These are phyloP conservation scores for Podocnemis expansa DNA, from an alignment of 2,113 vertebrate species.

Conservation along the genomic window DNA sequence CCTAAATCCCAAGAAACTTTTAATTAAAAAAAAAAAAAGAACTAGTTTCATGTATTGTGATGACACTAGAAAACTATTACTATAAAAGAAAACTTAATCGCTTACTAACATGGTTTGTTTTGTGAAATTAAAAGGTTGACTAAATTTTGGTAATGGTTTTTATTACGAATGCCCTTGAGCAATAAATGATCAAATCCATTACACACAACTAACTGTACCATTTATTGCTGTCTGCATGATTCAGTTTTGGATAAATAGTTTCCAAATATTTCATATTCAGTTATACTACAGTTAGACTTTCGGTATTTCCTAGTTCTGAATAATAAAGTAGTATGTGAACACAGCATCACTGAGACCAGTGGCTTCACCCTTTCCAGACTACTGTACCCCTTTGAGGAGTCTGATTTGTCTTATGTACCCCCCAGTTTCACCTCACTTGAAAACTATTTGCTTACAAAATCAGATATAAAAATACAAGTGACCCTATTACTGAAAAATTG, in stretches of 20 bases:
- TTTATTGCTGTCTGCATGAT: constrained; percentile 29
- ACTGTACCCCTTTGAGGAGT: no score
- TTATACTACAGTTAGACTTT: background rate
- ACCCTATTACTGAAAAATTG: no score
- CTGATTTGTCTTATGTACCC: no score
- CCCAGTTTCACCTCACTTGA: no score
- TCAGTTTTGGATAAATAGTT: constrained; percentile 42
- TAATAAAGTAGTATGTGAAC: background rate
- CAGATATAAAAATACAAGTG: no score
- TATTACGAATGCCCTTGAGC: constrained; percentile 33
- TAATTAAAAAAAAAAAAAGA: background rate
- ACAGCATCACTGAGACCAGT: background rate
- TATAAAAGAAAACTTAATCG: constrained; percentile 31
- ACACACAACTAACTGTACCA: constrained; percentile 32
- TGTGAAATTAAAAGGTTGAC: constrained; percentile 23
- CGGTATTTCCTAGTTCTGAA: background rate
- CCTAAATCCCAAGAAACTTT: background rate
- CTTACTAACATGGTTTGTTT: constrained; percentile 44
- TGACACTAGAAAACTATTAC: constrained; percentile 34
- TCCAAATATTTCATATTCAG: constrained; percentile 18
- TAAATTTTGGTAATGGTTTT: constrained; percentile 37
- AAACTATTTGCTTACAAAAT: no score
- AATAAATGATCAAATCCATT: constrained; percentile 48
- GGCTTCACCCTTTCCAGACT: no score
- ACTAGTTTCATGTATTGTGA: background rate